Conservation (phyloP, 2,888 invertebrate genomes). For the Bombylius discolor region DNA sequence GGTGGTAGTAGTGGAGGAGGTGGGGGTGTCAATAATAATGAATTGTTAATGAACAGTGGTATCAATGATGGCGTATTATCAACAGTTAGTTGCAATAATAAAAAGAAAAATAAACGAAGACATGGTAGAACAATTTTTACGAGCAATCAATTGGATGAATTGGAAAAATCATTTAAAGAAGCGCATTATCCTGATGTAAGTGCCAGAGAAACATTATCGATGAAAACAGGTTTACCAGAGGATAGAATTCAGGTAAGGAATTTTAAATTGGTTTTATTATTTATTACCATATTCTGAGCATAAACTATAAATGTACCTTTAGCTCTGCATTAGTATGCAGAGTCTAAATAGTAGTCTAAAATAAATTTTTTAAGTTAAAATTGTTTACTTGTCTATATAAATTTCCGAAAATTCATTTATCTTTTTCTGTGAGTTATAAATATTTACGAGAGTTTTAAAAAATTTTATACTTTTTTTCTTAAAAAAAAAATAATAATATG, state of each 20-base stretch:
- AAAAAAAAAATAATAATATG: too few relatives aligned
- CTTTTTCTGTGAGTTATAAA: too few relatives aligned
- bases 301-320: too few relatives aligned
- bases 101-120: slow-evolving; percentile 89
- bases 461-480: too few relatives aligned
- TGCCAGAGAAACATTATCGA: slow-evolving; percentile 83
- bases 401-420: too few relatives aligned
- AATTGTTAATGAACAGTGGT: background rate
- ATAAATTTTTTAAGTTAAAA: too few relatives aligned
- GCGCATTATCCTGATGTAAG: slow-evolving; percentile 99
- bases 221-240: slow-evolving; percentile 83
- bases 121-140: slow-evolving; percentile 98
- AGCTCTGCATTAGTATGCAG: too few relatives aligned
- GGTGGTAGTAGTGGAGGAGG: slow-evolving; percentile 15
- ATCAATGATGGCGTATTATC: slow-evolving; percentile 4
- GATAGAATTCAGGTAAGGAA: slow-evolving; percentile 81
- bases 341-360: too few relatives aligned
- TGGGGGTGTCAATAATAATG: slow-evolving; percentile 13
- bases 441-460: too few relatives aligned
- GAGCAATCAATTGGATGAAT: slow-evolving; percentile 95
- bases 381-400: too few relatives aligned
- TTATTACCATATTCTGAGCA: too few relatives aligned
- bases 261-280: background rate
- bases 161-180: slow-evolving; percentile 98
- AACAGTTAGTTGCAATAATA: slow-evolving; percentile 59